Evolutionary conservation across 2,888 invertebrate genomes (phyloP).

Genomic region (Orchestes rusci): DNA sequence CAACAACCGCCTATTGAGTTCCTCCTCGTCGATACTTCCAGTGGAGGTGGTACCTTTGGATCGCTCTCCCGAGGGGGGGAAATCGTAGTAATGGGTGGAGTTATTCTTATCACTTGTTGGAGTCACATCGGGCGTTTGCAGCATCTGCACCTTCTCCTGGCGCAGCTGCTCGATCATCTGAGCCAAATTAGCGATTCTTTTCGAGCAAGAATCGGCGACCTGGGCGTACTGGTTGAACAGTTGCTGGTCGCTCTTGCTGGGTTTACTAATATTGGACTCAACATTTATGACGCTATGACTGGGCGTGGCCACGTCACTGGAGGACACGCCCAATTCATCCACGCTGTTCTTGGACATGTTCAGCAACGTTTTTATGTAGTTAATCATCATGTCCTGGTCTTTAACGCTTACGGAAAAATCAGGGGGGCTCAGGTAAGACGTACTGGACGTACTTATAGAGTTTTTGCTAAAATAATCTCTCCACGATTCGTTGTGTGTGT

Average conservation of each 20-base stretch:
- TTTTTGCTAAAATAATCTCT: conserved; percentile 36
- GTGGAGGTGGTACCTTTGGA: conserved; percentile 25
- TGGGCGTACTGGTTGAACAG: conserved; percentile 42
- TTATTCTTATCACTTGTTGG: conserved; percentile 36
- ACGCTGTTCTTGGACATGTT: conserved; percentile 47
- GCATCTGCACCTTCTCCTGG: conserved; percentile 48
- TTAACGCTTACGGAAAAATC: conserved; percentile 26
- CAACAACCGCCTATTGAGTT: conserved; percentile 31
- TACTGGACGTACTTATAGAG: conserved; percentile 36
- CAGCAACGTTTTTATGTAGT: conserved; percentile 47
- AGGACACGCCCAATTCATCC: conserved; percentile 44
- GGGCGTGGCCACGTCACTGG: conserved; percentile 47
- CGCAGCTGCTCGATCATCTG: conserved; percentile 53
- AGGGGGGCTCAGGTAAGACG: conserved; percentile 42
- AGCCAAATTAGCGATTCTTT: conserved; percentile 51
- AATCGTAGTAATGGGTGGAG: conserved; percentile 36
- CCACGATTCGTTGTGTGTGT: conserved; percentile 36
- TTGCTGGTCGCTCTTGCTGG: conserved; percentile 17
- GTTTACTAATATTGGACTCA: conserved; percentile 35
- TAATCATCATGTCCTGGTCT: conserved; percentile 30
- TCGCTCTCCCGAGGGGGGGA: conserved; percentile 26
- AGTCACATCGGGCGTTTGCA: too few relatives aligned
- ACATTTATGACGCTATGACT: conserved; percentile 45
- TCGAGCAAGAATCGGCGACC: conserved; percentile 49
- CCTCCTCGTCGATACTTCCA: conserved; percentile 30